These are phyloP conservation scores for Himalopsyche tibetana DNA, from an alignment of 2,888 invertebrate species.

Conservation along the genomic window DNA sequence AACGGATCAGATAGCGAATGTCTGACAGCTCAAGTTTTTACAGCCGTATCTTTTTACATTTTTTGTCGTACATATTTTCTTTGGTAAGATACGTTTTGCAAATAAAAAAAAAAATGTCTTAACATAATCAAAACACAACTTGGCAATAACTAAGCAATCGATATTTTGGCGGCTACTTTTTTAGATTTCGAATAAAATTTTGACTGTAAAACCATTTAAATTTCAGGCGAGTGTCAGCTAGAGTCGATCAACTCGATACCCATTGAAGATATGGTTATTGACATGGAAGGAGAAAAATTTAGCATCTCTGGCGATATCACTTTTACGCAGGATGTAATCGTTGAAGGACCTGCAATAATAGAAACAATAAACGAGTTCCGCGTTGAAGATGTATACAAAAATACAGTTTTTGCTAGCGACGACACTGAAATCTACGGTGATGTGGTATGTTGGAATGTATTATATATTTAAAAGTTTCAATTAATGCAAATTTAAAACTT, in stretches of 20 bases:
- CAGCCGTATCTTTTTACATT: too few species aligned
- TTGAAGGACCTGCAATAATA: constrained; percentile 47
- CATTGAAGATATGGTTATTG: constrained; percentile 51
- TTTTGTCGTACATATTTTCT: too few species aligned
- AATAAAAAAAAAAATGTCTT: too few species aligned
- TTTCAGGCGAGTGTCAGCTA: constrained; percentile 56
- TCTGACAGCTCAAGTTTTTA: too few species aligned
- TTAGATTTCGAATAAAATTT: not conserved
- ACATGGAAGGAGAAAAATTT: constrained; percentile 46
- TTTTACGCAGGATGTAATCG: constrained; percentile 50
- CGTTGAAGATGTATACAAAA: constrained; percentile 33
- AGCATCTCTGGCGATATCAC: constrained; percentile 51
- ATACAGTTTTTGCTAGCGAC: constrained; percentile 48
- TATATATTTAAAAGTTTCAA: not conserved
- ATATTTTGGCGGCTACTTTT: too few species aligned
- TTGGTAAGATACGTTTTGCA: too few species aligned
- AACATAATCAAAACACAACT: too few species aligned
- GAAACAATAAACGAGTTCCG: constrained; percentile 51
- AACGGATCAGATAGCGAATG: too few species aligned
- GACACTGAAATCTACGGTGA: constrained; percentile 48
- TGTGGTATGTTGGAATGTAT: constrained; percentile 47
- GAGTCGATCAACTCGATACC: constrained; percentile 54
- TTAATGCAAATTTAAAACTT: not conserved
- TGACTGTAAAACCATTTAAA: not conserved
- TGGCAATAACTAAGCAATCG: too few species aligned